Evolutionary conservation across 2,888 invertebrate genomes (phyloP).

Genomic region (Erpobdella octoculata): DNA sequence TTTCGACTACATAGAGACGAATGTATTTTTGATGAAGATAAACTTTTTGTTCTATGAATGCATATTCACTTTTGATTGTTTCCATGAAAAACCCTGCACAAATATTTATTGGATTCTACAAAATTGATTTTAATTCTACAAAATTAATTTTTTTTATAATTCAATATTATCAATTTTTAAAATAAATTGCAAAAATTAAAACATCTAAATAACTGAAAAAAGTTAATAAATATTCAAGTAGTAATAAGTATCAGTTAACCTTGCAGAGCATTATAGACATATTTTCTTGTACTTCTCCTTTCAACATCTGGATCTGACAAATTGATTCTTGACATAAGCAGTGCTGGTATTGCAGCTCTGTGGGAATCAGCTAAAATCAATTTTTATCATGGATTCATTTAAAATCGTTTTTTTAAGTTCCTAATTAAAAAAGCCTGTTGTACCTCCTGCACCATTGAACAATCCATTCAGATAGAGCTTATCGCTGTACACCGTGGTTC

Average conservation of each 20-base stretch:
- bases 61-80: constrained; percentile 37
- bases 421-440: too few relatives aligned
- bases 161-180: too few relatives aligned
- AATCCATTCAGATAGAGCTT: constrained; percentile 38
- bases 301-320: constrained; percentile 29
- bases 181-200: too few relatives aligned
- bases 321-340: constrained; percentile 33
- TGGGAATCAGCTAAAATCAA: constrained; percentile 33
- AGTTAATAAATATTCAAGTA: too few relatives aligned
- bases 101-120: too few relatives aligned
- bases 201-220: too few relatives aligned
- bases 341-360: constrained; percentile 36
- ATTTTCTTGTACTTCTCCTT: constrained; percentile 32
- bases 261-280: constrained; percentile 35
- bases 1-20: constrained; percentile 40
- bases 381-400: too few relatives aligned
- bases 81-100: constrained; percentile 40
- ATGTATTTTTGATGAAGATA: constrained; percentile 41
- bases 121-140: too few relatives aligned
- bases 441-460: constrained; percentile 37
- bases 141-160: too few relatives aligned
- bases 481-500: constrained; percentile 35
- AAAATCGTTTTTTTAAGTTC: too few relatives aligned
- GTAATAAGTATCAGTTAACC: constrained; percentile 29
- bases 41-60: constrained; percentile 38